Evolutionary conservation across 2,888 invertebrate genomes (phyloP), one percentile per base, ranked within the genome.

Genomic region (Pristionchus japonicus): DNA sequence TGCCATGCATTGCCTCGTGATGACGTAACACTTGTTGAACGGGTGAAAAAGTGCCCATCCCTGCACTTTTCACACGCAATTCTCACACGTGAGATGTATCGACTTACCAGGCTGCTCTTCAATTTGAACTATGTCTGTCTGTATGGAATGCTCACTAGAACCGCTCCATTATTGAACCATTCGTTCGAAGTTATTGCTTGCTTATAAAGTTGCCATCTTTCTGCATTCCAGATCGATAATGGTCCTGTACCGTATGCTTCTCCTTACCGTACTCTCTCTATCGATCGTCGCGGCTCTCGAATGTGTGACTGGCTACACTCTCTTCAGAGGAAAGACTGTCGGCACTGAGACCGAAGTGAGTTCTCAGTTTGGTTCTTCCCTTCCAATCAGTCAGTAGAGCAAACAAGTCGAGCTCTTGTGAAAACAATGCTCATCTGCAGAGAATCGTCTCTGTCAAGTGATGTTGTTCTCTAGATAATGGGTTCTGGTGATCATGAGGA

Each of bases 291-390:
- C 86, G 3, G 86, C 86, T 13, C 86, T 86, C 17, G 86, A 86
- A 49, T 86, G 86, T 47, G 86, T 86, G 7, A 86, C 86, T 23
- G 86, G 86, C 86, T 86, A 86, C 57, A 86, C 86, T 27, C 64
- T 86, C 70, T 86, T 86, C 70, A 34, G 86, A 67, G 86, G 86
- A 31, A 86, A 86, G 49, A 67, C 67, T 15, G 86, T 86, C 23
- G 86, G 86, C 47, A 86, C 86, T 23, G 86, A 86, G 37, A 86
- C 86, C 11, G 86, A 70, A 31, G 86, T 85, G 23, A 40, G 64
- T 43, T 27, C 1, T 27, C n/a, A 17, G 27, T 83, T 34, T n/a
- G 6, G 27, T 11, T 23, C 77, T 23, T 11, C 43, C 40, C 31
- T 37, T 47, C 80, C 47, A 80, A 31, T 49, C 31, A 43, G 37